Percentiles rank a stretch among this genome's conserved stretches.
Evolutionary conservation across 2,888 invertebrate species (phyloP).

Genomic region (Lepidochrysops patricia): DNA sequence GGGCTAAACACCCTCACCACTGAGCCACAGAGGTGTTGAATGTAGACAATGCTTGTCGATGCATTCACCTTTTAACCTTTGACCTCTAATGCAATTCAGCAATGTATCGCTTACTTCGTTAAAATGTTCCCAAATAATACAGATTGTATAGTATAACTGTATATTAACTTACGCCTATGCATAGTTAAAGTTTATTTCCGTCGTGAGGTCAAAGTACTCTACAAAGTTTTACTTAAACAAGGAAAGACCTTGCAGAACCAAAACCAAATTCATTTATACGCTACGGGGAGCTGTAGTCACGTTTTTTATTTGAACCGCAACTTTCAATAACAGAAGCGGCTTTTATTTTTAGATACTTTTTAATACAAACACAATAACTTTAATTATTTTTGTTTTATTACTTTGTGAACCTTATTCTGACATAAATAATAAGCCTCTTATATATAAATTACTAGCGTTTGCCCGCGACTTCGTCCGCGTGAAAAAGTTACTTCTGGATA

Average conservation of each 20-base stretch:
- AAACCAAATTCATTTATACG: slow-evolving; percentile 6
- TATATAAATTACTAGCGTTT: too few species aligned
- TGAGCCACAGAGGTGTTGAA: too few species aligned
- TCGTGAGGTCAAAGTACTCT: neutral
- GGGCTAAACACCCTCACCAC: too few species aligned
- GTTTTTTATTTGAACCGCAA: slow-evolving; percentile 12
- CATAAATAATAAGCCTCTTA: too few species aligned
- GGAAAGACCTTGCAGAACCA: neutral
- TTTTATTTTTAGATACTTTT: slow-evolving; percentile 1
- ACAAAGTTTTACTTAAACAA: neutral
- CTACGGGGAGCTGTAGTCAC: slow-evolving; percentile 10
- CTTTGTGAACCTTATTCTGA: too few species aligned
- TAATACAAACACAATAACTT: neutral
- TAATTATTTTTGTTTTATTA: neutral
- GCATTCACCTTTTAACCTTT: neutral
- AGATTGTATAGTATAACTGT: too few species aligned
- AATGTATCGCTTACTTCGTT: neutral
- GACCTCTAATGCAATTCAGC: neutral
- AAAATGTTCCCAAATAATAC: neutral
- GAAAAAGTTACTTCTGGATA: too few species aligned
- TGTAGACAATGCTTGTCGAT: neutral
- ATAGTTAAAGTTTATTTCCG: too few species aligned
- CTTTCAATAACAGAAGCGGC: slow-evolving; percentile 6
- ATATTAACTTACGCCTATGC: too few species aligned
- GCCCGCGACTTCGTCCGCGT: too few species aligned